These are phyloP conservation scores for Exephanes ischioxanthus DNA, from an alignment of 2,888 invertebrate species.

Conservation along the genomic window DNA sequence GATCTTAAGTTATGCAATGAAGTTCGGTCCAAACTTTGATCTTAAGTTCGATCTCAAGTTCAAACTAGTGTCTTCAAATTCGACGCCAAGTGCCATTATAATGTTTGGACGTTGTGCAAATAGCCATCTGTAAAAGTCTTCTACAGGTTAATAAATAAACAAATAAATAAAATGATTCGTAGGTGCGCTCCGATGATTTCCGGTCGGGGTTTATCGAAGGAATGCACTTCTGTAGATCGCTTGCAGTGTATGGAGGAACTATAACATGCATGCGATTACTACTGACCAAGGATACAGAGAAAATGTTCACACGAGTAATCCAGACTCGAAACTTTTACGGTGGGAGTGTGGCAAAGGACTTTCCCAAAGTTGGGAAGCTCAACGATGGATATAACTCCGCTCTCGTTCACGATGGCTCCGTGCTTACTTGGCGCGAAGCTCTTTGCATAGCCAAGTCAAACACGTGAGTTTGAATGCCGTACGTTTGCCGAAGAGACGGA, in stretches of 20 bases:
- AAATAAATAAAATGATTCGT: background rate
- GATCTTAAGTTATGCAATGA: too few relatives aligned
- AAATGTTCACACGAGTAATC: background rate
- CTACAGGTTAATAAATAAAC: too few relatives aligned
- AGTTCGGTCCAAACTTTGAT: too few relatives aligned
- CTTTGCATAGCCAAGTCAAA: conserved; percentile 62
- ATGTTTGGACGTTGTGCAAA: too few relatives aligned
- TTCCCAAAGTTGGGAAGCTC: background rate
- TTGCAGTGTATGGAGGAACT: too few relatives aligned
- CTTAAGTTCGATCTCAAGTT: too few relatives aligned
- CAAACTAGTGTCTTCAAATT: too few relatives aligned
- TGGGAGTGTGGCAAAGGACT: background rate
- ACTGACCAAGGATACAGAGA: background rate
- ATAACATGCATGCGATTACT: background rate
- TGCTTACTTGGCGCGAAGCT: conserved; percentile 49
- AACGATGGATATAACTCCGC: background rate
- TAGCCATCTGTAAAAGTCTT: too few relatives aligned
- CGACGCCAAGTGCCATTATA: too few relatives aligned
- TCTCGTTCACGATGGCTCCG: conserved; percentile 28
- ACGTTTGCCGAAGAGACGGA: conserved; percentile 59
- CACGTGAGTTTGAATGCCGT: conserved; percentile 55
- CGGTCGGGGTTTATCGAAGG: conserved; percentile 40
- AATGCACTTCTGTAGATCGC: background rate
- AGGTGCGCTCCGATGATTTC: conserved; percentile 25
- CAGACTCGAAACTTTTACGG: background rate